Evolutionary conservation across 2,888 invertebrate species (phyloP).

Genomic region (Papilio gigon): DNA sequence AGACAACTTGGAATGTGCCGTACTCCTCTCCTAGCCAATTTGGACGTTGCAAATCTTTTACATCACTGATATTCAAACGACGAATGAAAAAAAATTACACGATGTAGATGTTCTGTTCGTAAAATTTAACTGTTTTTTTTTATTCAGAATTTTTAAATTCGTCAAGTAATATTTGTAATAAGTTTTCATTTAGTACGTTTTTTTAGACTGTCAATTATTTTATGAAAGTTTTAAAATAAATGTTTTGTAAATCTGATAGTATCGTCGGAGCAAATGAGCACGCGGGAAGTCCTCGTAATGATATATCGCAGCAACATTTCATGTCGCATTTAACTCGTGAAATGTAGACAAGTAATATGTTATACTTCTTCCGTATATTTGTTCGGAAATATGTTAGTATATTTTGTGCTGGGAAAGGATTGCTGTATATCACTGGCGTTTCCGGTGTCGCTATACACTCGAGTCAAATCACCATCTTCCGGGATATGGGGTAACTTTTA

Average conservation of each 20-base stretch:
- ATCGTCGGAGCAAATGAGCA: not conserved
- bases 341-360: conserved; percentile 6
- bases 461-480: conserved; percentile 16
- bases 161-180: too few relatives aligned
- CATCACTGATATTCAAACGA: not conserved
- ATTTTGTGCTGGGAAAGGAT: conserved; percentile 17
- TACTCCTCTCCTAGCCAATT: not conserved
- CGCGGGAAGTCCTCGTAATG: not conserved
- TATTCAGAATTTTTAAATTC: not conserved
- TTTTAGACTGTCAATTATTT: not conserved
- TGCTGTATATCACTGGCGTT: conserved; percentile 17
- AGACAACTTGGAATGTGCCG: conserved; percentile 5
- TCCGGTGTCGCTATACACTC: conserved; percentile 7
- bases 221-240: not conserved
- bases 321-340: conserved; percentile 3
- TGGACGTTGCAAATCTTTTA: not conserved
- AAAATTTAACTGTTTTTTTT: too few relatives aligned
- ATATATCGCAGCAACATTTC: conserved; percentile 4
- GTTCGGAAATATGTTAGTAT: conserved; percentile 3
- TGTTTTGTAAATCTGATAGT: not conserved
- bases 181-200: not conserved
- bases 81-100: too few relatives aligned
- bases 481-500: not conserved
- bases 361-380: conserved; percentile 1
- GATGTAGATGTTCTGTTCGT: not conserved